Base-by-base conservation (phyloP, 2,888 invertebrate genomes). In the Leucoptera coffeella region DNA sequence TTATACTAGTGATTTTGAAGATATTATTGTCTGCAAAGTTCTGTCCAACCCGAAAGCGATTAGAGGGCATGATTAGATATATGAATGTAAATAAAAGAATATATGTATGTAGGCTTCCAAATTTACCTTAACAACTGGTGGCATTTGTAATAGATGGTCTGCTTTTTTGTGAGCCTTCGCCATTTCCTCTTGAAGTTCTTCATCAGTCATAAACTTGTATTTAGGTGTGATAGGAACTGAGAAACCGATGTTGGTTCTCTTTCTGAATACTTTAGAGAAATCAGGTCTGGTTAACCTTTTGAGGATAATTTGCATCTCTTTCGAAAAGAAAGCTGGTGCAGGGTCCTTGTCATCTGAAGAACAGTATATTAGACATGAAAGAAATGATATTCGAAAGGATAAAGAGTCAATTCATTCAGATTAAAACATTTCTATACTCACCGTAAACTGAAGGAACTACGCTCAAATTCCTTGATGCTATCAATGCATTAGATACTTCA, bases 161-260 rank as follows among this genome's bases (percentile, higher is more conserved):
- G 83, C 82, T 43, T 69, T 78, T 35, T 48, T 43, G 23, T 75
- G 57, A 1, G 83, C 77, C 32, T 71, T 73, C 15, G 55, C 38
- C 27, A 75, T 51, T 31, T 80, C 76, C 37, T 73, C 45, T 42
- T 85, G 50, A 10, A 94, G 54, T 47, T 91, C 77, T 40, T 82
- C 78, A 24, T 82, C 77, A 0, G 93, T 93, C 73, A 95, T 72
- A 42, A 92, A 90, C 43, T 82, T 80, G 40, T 81, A 85, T 13
- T 52, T 53, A 2, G 87, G 82, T 28, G 77, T 62, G 32, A 56
- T 57, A 2, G 82, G 50, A 1, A 67, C 56, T 12, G 42, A 29
- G 3, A 47, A 32, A 2, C 77, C 78, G 23, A 77, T 59, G 42
- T 71, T 77, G 2, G 72, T 67, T 28, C 79, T 72, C 38, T 74